Evolutionary conservation across 2,113 vertebrate species (phyloP).

Genomic region (Nibea albiflora): DNA sequence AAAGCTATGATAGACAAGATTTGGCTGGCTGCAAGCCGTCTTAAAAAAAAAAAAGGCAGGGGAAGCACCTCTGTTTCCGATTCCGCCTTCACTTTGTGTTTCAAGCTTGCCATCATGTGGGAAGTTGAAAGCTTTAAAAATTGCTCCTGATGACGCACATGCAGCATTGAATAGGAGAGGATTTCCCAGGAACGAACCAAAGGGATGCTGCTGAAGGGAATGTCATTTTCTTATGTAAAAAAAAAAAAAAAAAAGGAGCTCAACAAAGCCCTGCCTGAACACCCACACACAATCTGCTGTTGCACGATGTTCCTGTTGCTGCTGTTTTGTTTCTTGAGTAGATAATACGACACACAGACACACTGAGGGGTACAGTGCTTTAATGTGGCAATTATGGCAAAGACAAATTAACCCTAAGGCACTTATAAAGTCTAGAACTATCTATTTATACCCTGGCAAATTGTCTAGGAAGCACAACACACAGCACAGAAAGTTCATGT

Average conservation of each 20-base stretch:
- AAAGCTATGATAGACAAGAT: background rate
- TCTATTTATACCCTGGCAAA: slow-evolving; percentile 21
- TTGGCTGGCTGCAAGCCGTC: background rate
- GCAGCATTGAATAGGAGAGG: slow-evolving; percentile 61
- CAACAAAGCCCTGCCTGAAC: slow-evolving; percentile 50
- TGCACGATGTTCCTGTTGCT: slow-evolving; percentile 35
- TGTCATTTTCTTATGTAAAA: slow-evolving; percentile 53
- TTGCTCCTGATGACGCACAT: slow-evolving; percentile 65
- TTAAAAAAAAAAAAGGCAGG: slow-evolving; percentile 10
- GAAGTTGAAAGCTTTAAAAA: slow-evolving; percentile 65
- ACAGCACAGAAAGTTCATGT: background rate
- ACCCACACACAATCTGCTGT: slow-evolving; percentile 62
- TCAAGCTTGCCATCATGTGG: slow-evolving; percentile 61
- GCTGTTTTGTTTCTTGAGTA: slow-evolving; percentile 36
- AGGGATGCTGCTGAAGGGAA: slow-evolving; percentile 39
- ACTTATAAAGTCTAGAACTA: background rate
- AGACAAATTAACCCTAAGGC: slow-evolving; percentile 25
- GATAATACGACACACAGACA: slow-evolving; percentile 30
- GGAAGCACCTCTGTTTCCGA: slow-evolving; percentile 55
- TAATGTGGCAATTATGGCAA: slow-evolving; percentile 39
- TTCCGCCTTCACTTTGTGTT: slow-evolving; percentile 32
- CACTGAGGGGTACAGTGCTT: slow-evolving; percentile 29
- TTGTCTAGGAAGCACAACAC: background rate
- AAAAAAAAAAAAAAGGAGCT: background rate
- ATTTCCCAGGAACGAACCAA: slow-evolving; percentile 66